Evolutionary conservation across 2,113 vertebrate genomes (phyloP), one percentile per base, ranked within the genome.

Genomic region (Pangasianodon gigas): DNA sequence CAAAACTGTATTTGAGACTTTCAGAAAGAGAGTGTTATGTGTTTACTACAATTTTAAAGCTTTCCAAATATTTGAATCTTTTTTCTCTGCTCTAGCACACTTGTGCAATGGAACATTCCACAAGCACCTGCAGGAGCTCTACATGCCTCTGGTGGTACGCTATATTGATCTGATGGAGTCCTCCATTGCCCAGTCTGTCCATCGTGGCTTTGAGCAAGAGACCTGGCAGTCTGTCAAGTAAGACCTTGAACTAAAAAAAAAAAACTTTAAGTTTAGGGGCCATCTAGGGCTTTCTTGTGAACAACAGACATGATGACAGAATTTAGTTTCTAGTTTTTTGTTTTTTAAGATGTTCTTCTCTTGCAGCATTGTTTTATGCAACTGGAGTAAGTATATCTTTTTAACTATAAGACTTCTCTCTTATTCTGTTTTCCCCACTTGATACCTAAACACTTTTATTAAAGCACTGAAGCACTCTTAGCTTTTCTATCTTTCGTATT

Each of bases 111-210:
- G 98, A 41, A 95, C 95, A 19, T 99, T 99, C 96, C 98, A 99
- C 94, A 98, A 98, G 93, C 98, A 99, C 93, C 96, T 99, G 94
- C 98, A 99, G 95, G 97, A 98, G 87, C 94, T 97, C 92, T 99
- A 97, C 95, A 95, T 98, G 88, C 98, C 98, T 24, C 95, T 98
- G 96, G 98, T 99, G 58, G 94, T 99, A 84, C 97, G 98, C 93
- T 99, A 99, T 94, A 97, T 99, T 5, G 98, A 99, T 94, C 97
- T 99, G 92, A 99, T 99, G 98, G 98, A 99, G 94, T 98, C 98
- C 0, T 98, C 98, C 91, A 98, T 99, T 92, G 98, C 98, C 46
- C 98, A 99, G 95, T 98, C 98, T 89, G 96, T 99, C 96, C 98
- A 99, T 95, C 97, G 97, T 90, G 97, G 98, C 91, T 98, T 99